Percentiles rank a stretch among this genome's conserved stretches.
Conservation (phyloP, 2,888 invertebrate genomes). For the Druceiella hillmani region DNA sequence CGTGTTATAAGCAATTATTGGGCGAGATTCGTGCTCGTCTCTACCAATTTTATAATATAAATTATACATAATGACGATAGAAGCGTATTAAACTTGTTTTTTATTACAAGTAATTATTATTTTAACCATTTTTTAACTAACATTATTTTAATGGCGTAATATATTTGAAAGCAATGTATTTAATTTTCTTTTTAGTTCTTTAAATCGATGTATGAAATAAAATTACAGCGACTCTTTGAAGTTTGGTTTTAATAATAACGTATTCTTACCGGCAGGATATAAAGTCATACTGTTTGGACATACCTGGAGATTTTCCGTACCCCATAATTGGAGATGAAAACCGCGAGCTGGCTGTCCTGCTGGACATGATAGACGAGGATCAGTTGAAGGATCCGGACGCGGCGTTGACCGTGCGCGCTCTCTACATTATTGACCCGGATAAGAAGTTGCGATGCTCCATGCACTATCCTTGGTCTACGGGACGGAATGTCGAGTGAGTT, state of each 20-base stretch:
- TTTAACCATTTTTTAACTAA: no score
- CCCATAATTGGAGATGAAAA: constrained; percentile 77
- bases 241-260: no score
- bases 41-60: no score
- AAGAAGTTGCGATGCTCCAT: constrained; percentile 73
- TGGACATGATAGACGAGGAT: constrained; percentile 77
- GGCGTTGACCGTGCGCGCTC: constrained; percentile 66
- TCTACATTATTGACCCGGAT: constrained; percentile 78
- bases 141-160: constrained; percentile 1
- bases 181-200: not conserved
- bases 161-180: not conserved
- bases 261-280: constrained; percentile 48
- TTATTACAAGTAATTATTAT: no score
- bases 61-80: no score
- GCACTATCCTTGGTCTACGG: constrained; percentile 81
- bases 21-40: no score
- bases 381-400: constrained; percentile 60
- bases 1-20: no score
- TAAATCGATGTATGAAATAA: not conserved
- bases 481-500: constrained; percentile 78
- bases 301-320: constrained; percentile 69
- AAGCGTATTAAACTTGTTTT: no score
- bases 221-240: not conserved
- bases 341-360: constrained; percentile 61
- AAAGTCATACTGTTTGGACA: constrained; percentile 63